Percentiles rank a stretch among this genome's conserved stretches.
Conservation (phyloP, 2,113 vertebrate species). For the Dicentrarchus labrax region DNA sequence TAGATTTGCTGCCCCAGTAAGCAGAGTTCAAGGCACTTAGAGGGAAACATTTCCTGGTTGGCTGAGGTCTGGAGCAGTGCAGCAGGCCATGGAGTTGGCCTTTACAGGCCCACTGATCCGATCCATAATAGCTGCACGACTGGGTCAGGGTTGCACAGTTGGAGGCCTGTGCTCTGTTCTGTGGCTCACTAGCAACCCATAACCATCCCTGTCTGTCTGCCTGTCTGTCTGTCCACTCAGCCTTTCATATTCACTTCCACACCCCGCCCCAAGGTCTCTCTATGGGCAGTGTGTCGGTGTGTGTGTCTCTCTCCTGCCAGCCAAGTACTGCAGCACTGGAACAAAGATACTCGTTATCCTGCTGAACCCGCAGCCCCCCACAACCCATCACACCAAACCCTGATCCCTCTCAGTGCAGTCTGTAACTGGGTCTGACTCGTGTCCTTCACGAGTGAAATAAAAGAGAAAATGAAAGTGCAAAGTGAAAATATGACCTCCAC, state of each 20-base stretch:
- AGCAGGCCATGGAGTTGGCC: constrained; percentile 50
- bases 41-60: constrained; percentile 21
- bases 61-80: constrained; percentile 36
- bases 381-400: constrained; percentile 78
- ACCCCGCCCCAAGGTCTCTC: constrained; percentile 10
- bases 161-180: constrained; percentile 44
- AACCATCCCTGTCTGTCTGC: constrained; percentile 25
- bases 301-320: constrained; percentile 12
- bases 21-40: constrained; percentile 34
- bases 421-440: constrained; percentile 42
- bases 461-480: constrained; percentile 31
- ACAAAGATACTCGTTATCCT: constrained; percentile 50
- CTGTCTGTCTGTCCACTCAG: constrained; percentile 12
- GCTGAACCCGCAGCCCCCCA: constrained; percentile 4
- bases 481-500: constrained; percentile 27
- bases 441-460: constrained; percentile 43
- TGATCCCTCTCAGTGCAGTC: constrained; percentile 14
- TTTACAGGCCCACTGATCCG: constrained; percentile 64
- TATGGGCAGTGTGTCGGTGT: constrained; percentile 36
- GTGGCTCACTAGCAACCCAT: constrained; percentile 30
- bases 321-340: constrained; percentile 28
- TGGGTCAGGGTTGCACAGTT: constrained; percentile 50
- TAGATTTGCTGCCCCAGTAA: constrained; percentile 56
- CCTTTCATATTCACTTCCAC: constrained; percentile 34
- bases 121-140: constrained; percentile 51